phyloP scores from a whole-genome alignment of 1,140 invertebrate genomes.

The Acyrthosiphon pisum region DNA sequence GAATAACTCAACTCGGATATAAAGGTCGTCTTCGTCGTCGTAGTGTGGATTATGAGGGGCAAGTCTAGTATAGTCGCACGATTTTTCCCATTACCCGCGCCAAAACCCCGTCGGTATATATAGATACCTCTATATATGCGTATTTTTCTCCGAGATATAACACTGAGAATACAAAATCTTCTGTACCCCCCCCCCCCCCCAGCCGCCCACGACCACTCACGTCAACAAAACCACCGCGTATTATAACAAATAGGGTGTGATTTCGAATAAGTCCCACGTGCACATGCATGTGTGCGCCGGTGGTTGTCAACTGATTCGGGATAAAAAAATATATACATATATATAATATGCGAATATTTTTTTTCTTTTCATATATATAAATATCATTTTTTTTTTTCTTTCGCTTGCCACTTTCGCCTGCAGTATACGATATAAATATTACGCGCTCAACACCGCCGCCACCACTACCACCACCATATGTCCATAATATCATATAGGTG shows the following conservation, averaged over 20 bases:
- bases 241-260: slow-evolving; percentile 31
- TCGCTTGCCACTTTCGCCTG: background rate
- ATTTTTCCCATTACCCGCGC: slow-evolving; percentile 19
- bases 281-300: background rate
- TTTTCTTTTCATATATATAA: background rate
- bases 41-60: slow-evolving; percentile 2
- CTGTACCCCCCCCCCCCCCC: background rate
- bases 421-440: too few species aligned
- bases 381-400: background rate
- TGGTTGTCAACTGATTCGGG: background rate
- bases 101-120: background rate
- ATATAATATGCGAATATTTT: background rate
- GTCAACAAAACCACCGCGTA: background rate
- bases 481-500: too few species aligned
- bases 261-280: slow-evolving; percentile 6
- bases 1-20: slow-evolving; percentile 22
- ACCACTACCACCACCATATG: background rate
- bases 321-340: background rate
- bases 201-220: background rate
- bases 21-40: background rate
- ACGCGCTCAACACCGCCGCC: background rate
- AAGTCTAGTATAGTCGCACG: slow-evolving; percentile 1
- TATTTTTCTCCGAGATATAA: slow-evolving; percentile 4
- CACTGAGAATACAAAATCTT: background rate
- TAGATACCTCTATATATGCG: background rate